phyloP scores from a whole-genome alignment of 2,888 invertebrate species.

The Amiota minor region DNA sequence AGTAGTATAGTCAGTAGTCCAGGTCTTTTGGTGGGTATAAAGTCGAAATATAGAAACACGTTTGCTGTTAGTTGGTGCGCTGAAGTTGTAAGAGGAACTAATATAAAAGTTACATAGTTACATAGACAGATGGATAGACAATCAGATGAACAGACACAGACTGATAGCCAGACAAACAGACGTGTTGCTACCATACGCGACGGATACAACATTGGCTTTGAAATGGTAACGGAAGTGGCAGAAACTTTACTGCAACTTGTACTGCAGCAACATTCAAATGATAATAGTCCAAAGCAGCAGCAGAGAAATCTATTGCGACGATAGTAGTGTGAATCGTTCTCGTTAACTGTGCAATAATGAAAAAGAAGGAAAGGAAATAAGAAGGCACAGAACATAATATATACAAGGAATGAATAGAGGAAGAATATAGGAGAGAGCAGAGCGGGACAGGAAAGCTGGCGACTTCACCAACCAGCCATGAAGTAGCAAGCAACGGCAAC shows the following conservation, averaged over 20 bases:
- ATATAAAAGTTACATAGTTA: constrained; percentile 11
- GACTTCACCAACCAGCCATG: neutral
- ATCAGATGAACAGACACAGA: neutral
- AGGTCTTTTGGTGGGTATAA: neutral
- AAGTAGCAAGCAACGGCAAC: no score
- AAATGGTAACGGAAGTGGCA: constrained; percentile 17
- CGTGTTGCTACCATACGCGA: neutral
- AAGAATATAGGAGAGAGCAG: neutral
- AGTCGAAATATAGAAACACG: constrained; percentile 4
- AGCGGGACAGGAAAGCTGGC: no score
- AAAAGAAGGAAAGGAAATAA: neutral
- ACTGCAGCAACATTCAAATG: constrained; percentile 30
- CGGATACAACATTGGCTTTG: constrained; percentile 11
- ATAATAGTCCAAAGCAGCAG: constrained; percentile 24
- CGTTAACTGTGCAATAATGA: constrained; percentile 12
- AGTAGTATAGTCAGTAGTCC: neutral
- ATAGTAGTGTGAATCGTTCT: neutral
- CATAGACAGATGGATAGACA: constrained; percentile 14
- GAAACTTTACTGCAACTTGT: neutral
- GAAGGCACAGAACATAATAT: no score
- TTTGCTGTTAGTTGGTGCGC: constrained; percentile 7
- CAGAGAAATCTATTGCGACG: constrained; percentile 20
- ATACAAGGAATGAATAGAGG: neutral
- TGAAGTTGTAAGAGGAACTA: constrained; percentile 24
- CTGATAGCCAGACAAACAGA: constrained; percentile 7